phyloP scores from a whole-genome alignment of 2,797 vertebrate genomes.

The Gila robusta region DNA sequence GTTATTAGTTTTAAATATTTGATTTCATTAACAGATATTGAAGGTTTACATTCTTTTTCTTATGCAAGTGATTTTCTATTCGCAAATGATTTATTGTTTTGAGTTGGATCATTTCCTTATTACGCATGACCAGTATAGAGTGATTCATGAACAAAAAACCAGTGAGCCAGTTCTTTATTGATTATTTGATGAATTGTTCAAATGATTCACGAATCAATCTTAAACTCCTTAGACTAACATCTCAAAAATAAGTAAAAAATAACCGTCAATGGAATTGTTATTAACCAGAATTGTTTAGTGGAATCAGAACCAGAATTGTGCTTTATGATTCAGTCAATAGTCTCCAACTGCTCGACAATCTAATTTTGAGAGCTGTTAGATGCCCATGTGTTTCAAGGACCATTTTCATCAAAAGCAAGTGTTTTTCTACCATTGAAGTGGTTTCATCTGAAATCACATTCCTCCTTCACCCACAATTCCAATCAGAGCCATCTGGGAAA shows the following conservation, averaged over 20 bases:
- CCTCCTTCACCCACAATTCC: conserved; percentile 69
- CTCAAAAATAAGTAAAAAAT: background rate
- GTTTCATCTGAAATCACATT: conserved; percentile 79
- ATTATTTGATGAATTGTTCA: background rate
- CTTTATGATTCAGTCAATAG: conserved; percentile 11
- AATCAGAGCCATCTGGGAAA: conserved; percentile 58
- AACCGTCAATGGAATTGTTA: background rate
- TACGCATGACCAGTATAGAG: background rate
- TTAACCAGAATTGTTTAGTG: background rate
- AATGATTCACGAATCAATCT: background rate
- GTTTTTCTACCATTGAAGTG: conserved; percentile 78
- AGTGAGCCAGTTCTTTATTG: background rate
- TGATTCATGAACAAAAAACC: background rate
- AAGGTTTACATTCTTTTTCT: background rate
- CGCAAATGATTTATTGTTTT: background rate
- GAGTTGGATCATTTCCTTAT: background rate
- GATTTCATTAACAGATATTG: background rate
- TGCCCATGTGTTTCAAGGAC: conserved; percentile 71
- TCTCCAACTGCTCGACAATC: conserved; percentile 44
- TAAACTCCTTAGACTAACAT: background rate
- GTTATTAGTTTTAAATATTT: no score
- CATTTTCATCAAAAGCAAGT: conserved; percentile 77
- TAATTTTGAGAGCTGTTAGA: conserved; percentile 67
- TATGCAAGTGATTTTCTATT: background rate
- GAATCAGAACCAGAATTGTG: background rate